These are phyloP conservation scores for Sebastes minor DNA, from an alignment of 2,797 vertebrate species.

Conservation along the genomic window DNA sequence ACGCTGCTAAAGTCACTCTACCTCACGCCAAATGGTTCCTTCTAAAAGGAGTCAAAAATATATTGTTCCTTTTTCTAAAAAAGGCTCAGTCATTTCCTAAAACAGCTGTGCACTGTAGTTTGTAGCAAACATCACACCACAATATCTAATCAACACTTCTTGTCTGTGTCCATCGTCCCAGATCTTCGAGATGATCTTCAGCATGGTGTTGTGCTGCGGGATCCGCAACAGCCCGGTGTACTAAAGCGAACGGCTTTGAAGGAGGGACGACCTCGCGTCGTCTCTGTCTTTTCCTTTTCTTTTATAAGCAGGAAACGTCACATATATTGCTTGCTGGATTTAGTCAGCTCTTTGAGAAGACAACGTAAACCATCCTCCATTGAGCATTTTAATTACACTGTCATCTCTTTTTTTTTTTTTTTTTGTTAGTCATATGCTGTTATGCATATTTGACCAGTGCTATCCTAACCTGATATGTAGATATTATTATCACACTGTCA, in stretches of 20 bases:
- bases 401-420: slow-evolving; percentile 17
- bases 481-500: slow-evolving; percentile 43
- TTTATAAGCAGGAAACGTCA: slow-evolving; percentile 56
- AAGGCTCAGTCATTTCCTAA: neutral
- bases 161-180: slow-evolving; percentile 50
- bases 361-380: slow-evolving; percentile 24
- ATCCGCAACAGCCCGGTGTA: slow-evolving; percentile 98
- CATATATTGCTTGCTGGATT: slow-evolving; percentile 71
- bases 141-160: neutral
- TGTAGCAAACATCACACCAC: neutral
- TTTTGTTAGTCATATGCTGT: slow-evolving; percentile 60
- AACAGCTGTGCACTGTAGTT: neutral
- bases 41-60: neutral
- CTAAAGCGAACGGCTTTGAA: slow-evolving; percentile 73
- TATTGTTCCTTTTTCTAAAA: neutral
- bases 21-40: neutral
- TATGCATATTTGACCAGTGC: slow-evolving; percentile 53
- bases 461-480: slow-evolving; percentile 52
- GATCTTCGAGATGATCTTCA: slow-evolving; percentile 99
- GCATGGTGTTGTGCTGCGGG: slow-evolving; percentile 98
- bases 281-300: slow-evolving; percentile 34
- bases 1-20: neutral
- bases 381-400: slow-evolving; percentile 56
- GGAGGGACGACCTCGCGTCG: slow-evolving; percentile 31
- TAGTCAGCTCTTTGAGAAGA: slow-evolving; percentile 56